Evolutionary conservation across 2,113 vertebrate genomes (phyloP).

Genomic region (Solea senegalensis): DNA sequence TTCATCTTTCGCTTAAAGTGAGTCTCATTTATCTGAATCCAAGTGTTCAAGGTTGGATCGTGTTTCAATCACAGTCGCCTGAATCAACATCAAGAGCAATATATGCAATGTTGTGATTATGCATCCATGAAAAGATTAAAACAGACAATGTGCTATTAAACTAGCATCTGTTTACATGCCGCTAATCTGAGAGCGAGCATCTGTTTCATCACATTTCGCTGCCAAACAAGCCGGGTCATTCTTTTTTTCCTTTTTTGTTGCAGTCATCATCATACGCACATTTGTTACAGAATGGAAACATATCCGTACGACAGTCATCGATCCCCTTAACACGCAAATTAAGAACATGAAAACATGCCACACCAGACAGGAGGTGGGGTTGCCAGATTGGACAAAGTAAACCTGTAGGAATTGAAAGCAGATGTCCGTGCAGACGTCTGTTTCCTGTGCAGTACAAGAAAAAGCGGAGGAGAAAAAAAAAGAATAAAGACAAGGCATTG

Average conservation of each 20-base stretch:
- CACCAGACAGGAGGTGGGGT: constrained; percentile 35
- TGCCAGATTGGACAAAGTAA: constrained; percentile 52
- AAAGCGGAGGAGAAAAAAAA: constrained; percentile 4
- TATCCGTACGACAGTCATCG: constrained; percentile 18
- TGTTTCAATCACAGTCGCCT: constrained; percentile 22
- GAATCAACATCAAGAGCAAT: background rate
- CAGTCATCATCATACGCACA: background rate
- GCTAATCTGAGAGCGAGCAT: background rate
- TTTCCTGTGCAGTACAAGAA: constrained; percentile 51
- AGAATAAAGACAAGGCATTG: constrained; percentile 26
- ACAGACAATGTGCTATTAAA: background rate
- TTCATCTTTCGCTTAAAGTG: no score
- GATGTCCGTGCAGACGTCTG: constrained; percentile 64
- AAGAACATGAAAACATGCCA: constrained; percentile 60
- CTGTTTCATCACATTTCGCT: background rate
- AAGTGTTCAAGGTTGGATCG: background rate
- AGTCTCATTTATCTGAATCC: no score
- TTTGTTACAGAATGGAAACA: constrained; percentile 10
- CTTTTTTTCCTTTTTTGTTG: no score
- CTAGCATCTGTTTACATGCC: background rate
- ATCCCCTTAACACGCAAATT: constrained; percentile 41
- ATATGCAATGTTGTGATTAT: background rate
- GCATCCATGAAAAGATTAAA: background rate
- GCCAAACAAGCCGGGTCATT: background rate
- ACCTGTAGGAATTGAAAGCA: constrained; percentile 71